Percentiles rank a stretch among this genome's conserved stretches.
Conservation (phyloP, 2,113 vertebrate genomes). For the Gavialis gangeticus region DNA sequence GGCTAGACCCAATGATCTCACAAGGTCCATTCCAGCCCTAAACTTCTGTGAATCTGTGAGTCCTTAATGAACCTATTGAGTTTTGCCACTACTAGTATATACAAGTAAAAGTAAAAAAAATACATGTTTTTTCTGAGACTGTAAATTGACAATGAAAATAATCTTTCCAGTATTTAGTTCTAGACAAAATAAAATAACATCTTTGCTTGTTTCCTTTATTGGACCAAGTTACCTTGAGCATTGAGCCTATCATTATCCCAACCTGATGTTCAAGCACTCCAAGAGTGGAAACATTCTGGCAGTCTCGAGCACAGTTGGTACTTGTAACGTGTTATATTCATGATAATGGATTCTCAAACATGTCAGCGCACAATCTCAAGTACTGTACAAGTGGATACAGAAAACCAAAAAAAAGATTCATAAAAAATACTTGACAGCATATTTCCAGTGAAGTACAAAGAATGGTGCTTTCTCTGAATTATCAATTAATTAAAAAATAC, state of each 20-base stretch:
- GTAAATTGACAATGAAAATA: not conserved
- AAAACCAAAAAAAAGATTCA: not conserved
- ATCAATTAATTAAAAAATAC: conserved; percentile 3
- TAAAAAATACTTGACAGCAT: not conserved
- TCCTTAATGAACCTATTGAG: conserved; percentile 3
- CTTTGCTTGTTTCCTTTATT: not conserved
- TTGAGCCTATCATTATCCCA: conserved; percentile 15
- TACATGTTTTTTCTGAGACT: not conserved
- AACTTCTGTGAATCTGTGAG: conserved; percentile 2
- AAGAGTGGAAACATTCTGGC: conserved; percentile 39
- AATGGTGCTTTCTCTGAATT: not conserved
- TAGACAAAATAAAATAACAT: not conserved
- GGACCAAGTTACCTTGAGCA: not conserved
- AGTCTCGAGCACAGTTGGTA: conserved; percentile 38
- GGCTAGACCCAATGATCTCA: no score
- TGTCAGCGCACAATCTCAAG: not conserved
- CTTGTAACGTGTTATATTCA: conserved; percentile 21
- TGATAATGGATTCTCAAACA: conserved; percentile 31
- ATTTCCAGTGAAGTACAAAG: not conserved
- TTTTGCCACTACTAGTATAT: not conserved
- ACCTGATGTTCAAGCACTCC: conserved; percentile 3
- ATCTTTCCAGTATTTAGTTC: not conserved
- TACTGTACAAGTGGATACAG: not conserved
- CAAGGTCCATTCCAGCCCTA: not conserved
- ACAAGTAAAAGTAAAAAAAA: not conserved